phyloP scores from a whole-genome alignment of 1,140 invertebrate genomes.

The Episyrphus balteatus region DNA sequence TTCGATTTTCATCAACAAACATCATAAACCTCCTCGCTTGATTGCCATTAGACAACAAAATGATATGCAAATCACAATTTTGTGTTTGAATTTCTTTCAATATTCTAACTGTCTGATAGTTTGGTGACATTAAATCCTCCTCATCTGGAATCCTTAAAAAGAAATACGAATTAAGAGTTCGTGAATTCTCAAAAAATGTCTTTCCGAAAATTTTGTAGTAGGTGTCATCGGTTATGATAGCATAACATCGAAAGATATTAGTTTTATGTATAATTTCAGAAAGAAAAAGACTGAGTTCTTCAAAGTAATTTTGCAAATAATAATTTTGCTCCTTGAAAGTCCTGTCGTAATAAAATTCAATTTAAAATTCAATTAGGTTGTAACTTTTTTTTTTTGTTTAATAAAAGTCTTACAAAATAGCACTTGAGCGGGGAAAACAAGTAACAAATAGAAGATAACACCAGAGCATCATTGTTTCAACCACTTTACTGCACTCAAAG shows the following conservation, averaged over 20 bases:
- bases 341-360: no score
- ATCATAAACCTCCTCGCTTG: constrained; percentile 51
- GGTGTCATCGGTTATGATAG: constrained; percentile 23
- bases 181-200: constrained; percentile 12
- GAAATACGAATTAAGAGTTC: constrained; percentile 7
- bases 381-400: no score
- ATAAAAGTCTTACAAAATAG: no score
- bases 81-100: constrained; percentile 46
- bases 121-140: constrained; percentile 53
- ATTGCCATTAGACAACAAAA: constrained; percentile 59
- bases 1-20: constrained; percentile 58
- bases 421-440: no score
- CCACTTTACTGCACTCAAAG: no score
- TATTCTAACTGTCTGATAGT: constrained; percentile 41
- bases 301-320: no score
- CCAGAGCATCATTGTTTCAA: no score
- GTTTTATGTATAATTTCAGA: no score
- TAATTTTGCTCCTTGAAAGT: no score
- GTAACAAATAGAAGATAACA: no score
- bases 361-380: no score
- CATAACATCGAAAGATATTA: constrained; percentile 13
- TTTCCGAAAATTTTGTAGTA: constrained; percentile 18
- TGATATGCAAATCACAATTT: constrained; percentile 58
- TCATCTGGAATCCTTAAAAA: constrained; percentile 36
- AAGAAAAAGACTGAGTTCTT: no score